phyloP scores from a whole-genome alignment of 2,888 invertebrate genomes.

The Agrotis segetum region DNA sequence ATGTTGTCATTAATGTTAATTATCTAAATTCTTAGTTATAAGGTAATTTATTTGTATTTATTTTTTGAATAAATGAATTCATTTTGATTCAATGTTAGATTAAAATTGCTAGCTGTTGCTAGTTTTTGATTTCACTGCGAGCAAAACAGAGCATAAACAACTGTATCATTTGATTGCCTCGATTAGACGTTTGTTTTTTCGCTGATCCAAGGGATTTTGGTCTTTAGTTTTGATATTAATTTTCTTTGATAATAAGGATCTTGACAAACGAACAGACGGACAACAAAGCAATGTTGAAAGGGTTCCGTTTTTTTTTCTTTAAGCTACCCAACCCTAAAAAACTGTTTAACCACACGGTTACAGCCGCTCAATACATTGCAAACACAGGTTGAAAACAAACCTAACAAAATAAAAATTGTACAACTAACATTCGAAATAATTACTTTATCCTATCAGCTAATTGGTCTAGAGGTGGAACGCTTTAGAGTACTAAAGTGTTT shows the following conservation, averaged over 20 bases:
- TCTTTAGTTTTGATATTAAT: too few relatives aligned
- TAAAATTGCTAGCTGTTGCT: neutral
- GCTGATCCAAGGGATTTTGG: too few relatives aligned
- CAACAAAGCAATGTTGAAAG: too few relatives aligned
- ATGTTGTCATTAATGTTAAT: neutral
- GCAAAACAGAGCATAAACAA: too few relatives aligned
- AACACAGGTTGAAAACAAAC: slow-evolving; percentile 15
- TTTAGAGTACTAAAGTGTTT: neutral
- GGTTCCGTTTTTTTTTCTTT: too few relatives aligned
- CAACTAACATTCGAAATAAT: slow-evolving; percentile 10
- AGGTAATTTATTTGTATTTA: slow-evolving; percentile 41
- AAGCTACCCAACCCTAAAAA: too few relatives aligned
- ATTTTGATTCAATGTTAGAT: slow-evolving; percentile 4
- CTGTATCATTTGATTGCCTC: too few relatives aligned
- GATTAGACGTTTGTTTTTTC: too few relatives aligned
- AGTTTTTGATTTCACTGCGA: too few relatives aligned
- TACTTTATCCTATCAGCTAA: neutral
- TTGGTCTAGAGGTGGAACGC: neutral
- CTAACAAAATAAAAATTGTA: neutral
- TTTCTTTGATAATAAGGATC: too few relatives aligned
- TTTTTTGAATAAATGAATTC: slow-evolving; percentile 21
- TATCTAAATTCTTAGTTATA: neutral
- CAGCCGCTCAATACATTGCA: neutral
- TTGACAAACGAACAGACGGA: too few relatives aligned
- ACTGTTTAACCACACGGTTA: too few relatives aligned